Percentiles rank a stretch among this genome's conserved stretches.
phyloP scores from a whole-genome alignment of 2,888 invertebrate species.

The Lingula anatina region DNA sequence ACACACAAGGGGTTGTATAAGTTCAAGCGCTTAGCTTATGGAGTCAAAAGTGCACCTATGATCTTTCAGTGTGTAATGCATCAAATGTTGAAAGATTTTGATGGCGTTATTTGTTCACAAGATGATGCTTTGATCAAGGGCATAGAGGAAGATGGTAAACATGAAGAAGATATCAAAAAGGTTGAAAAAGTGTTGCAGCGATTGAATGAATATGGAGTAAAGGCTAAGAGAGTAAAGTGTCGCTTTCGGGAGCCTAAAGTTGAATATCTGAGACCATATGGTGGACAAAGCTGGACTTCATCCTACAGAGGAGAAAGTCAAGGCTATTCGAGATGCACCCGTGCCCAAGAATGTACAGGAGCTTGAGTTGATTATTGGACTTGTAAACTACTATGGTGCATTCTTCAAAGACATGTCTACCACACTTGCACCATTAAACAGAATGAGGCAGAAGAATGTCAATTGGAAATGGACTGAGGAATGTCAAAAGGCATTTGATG shows the following conservation, averaged over 20 bases:
- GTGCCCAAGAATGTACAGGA: slow-evolving; percentile 4
- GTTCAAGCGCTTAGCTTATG: no score
- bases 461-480: slow-evolving; percentile 6
- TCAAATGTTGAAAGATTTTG: no score
- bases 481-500: slow-evolving; percentile 5
- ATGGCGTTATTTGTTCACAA: no score
- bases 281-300: slow-evolving; percentile 4
- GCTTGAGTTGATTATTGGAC: background rate
- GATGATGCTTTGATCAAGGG: no score
- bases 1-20: no score
- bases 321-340: slow-evolving; percentile 2
- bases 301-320: slow-evolving; percentile 4
- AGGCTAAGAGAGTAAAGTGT: slow-evolving; percentile 5
- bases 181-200: slow-evolving; percentile 4
- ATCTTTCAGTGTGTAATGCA: no score
- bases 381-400: slow-evolving; percentile 5
- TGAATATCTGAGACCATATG: background rate
- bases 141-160: no score
- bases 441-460: background rate
- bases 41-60: no score
- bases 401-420: slow-evolving; percentile 1
- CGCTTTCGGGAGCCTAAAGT: slow-evolving; percentile 1
- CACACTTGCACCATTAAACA: slow-evolving; percentile 1
- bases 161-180: no score
- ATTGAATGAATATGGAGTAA: background rate